Evolutionary conservation across 2,113 vertebrate species (phyloP), one percentile per base, ranked within the genome.

Genomic region (Scolopax mira): DNA sequence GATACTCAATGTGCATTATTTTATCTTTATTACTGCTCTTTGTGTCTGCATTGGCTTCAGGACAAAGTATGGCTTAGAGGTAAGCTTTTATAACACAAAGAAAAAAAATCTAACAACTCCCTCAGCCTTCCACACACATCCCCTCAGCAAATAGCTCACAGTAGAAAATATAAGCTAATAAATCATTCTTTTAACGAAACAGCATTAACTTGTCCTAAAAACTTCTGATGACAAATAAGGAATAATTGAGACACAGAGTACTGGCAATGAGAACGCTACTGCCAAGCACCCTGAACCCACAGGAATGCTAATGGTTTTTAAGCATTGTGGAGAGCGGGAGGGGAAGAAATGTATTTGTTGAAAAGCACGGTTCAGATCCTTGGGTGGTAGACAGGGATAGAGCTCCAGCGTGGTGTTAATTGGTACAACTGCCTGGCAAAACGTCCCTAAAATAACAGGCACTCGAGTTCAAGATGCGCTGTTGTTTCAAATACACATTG

Each of bases 131-230:
- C 17, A 19, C 21, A 71, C n/a, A 49, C n/a, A 49, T 16, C 44
- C 14, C 42, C 35, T 48, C 13, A 39, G 52, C 37, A 62, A 88
- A 71, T 0, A 85, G 64, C 24, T 82, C 48, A 54, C 18, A 75
- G 67, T 21, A 65, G 33, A 62, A 78, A 79, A 22, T 5, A 85
- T 3, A 79, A 65, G 18, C n/a, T n/a, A 80, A 72, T 16, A 87
- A 88, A 85, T 69, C 11, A 73, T 16, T 54, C 33, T 77, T 77
- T 90, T 52, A 93, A 82, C 82, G 23, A 88, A 94, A 61, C 31
- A 49, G 44, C 73, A 82, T 64, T 52, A 67, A 57, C 41, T 79
- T 79, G 46, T 66, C 72, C 82, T 70, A 62, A 94, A 37, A 39
- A 35, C 35, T 87, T 80, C 33, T 60, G 69, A 48, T 88, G 65